Evolutionary conservation across 1,140 invertebrate species (phyloP).

Genomic region (Elysia chlorotica): DNA sequence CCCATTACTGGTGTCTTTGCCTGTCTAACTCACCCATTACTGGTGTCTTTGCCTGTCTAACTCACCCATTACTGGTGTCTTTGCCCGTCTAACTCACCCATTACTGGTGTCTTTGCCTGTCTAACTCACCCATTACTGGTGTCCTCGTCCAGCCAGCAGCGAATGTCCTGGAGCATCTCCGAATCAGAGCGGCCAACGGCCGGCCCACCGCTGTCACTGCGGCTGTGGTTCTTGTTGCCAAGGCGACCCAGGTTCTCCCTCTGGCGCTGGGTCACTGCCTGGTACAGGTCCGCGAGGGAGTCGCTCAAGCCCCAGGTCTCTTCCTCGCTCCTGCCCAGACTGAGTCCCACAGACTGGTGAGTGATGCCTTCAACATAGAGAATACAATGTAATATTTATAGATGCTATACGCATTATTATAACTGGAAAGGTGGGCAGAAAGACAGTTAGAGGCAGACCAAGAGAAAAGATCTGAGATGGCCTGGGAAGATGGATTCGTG

Average conservation of each 20-base stretch:
- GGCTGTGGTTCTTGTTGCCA: background rate
- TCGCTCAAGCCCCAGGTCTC: constrained; percentile 59
- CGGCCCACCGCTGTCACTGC: background rate
- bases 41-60: too few species aligned
- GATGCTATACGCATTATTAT: too few species aligned
- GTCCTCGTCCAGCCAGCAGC: constrained; percentile 54
- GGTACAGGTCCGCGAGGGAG: constrained; percentile 57
- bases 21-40: too few species aligned
- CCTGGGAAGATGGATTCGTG: too few species aligned
- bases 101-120: too few species aligned
- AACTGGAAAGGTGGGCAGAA: too few species aligned
- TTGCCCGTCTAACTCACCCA: too few species aligned
- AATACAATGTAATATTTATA: too few species aligned
- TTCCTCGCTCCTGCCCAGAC: constrained; percentile 32
- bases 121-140: constrained; percentile 46
- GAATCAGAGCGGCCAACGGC: background rate
- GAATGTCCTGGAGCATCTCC: constrained; percentile 36
- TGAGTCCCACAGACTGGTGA: constrained; percentile 45
- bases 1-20: too few species aligned
- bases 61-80: too few species aligned
- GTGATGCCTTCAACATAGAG: constrained; percentile 25
- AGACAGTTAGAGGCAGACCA: too few species aligned
- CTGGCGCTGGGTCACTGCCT: constrained; percentile 36
- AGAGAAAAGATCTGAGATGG: too few species aligned
- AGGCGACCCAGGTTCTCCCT: background rate